Evolutionary conservation across 1,140 invertebrate genomes (phyloP).

Genomic region (Leptinotarsa defecta): DNA sequence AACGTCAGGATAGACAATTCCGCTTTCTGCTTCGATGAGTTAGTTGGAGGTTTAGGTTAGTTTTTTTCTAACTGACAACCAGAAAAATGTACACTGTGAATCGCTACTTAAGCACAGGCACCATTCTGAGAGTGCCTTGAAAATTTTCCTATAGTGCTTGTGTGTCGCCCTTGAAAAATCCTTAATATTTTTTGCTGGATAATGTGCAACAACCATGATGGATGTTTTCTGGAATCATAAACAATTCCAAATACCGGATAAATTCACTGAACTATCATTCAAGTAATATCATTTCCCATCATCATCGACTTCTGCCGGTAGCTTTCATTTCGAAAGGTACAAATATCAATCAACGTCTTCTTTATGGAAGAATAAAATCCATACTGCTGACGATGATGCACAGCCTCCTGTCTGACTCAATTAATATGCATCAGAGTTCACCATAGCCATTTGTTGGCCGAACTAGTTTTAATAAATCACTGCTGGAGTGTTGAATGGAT

Average conservation of each 20-base stretch:
- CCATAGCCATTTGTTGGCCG: constrained; percentile 7
- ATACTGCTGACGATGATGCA: constrained; percentile 14
- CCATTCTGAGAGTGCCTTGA: too few relatives aligned
- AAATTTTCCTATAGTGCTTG: too few relatives aligned
- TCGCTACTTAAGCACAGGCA: too few relatives aligned
- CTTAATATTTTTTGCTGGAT: background rate
- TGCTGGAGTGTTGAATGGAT: background rate
- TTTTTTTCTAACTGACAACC: too few relatives aligned
- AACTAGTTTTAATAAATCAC: constrained; percentile 17
- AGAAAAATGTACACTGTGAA: too few relatives aligned
- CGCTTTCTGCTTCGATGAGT: too few relatives aligned
- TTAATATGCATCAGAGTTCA: constrained; percentile 18
- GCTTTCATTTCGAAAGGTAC: background rate
- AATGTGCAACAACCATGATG: background rate
- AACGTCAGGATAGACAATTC: too few relatives aligned
- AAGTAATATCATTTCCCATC: background rate
- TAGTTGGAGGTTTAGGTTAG: too few relatives aligned
- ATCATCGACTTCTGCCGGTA: background rate
- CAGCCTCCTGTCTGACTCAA: constrained; percentile 10
- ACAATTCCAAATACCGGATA: background rate
- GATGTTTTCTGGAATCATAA: background rate
- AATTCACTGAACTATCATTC: background rate
- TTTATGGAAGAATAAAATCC: constrained; percentile 14
- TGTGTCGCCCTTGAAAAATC: too few relatives aligned
- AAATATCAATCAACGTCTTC: constrained; percentile 16